These are phyloP conservation scores for Glaucidium brasilianum DNA, from an alignment of 2,113 vertebrate genomes.

Conservation along the genomic window DNA sequence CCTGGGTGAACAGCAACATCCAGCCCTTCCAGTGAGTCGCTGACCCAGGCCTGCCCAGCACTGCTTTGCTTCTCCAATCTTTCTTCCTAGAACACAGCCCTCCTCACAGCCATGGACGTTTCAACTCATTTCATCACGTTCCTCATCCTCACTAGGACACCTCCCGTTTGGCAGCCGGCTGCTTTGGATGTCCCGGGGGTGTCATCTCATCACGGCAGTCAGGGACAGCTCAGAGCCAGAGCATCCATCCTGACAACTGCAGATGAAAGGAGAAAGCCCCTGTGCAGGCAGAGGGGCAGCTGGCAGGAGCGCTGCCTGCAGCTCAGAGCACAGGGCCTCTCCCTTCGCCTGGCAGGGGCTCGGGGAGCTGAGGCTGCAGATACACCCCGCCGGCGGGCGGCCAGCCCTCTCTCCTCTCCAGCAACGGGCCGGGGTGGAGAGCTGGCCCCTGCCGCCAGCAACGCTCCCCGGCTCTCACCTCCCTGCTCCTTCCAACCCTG, in stretches of 20 bases:
- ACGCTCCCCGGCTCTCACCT: background rate
- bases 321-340: background rate
- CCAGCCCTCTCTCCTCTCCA: background rate
- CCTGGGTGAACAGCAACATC: background rate
- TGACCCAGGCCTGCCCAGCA: background rate
- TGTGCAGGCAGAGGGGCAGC: background rate
- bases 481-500: background rate
- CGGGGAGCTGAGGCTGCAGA: rapidly evolving
- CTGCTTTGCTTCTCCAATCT: background rate
- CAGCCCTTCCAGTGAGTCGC: background rate
- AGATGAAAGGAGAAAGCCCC: background rate
- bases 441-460: background rate
- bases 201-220: background rate
- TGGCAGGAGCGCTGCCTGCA: background rate
- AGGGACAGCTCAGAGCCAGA: background rate
- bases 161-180: background rate
- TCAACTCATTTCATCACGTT: background rate
- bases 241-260: rapidly evolving
- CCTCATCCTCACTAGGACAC: background rate
- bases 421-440: rapidly evolving
- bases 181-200: background rate
- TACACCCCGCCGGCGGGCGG: background rate
- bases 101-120: background rate
- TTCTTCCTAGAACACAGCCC: background rate
- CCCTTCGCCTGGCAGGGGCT: background rate